phyloP scores from a whole-genome alignment of 2,113 vertebrate species.

The Sylvicapra grimmia region DNA sequence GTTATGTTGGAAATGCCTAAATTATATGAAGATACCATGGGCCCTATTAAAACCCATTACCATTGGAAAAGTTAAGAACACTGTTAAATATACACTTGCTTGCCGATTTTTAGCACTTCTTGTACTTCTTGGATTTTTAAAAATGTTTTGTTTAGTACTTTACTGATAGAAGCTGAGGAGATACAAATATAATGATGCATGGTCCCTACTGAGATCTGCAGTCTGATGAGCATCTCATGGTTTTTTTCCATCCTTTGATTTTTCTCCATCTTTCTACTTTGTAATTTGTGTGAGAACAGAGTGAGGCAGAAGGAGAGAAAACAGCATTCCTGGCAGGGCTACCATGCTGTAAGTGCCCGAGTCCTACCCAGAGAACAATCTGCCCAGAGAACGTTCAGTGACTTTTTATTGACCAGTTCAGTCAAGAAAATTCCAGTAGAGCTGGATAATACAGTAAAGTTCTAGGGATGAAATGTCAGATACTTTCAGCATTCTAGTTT shows the following conservation, averaged over 20 bases:
- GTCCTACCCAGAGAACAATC: neutral
- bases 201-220: neutral
- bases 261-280: neutral
- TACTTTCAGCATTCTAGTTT: neutral
- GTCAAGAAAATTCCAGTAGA: neutral
- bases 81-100: neutral
- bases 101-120: neutral
- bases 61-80: neutral
- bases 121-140: neutral
- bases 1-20: neutral
- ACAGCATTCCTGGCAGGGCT: fast-evolving
- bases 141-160: neutral
- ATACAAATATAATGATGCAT: neutral
- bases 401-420: neutral
- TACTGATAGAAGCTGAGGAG: neutral
- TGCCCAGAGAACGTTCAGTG: neutral
- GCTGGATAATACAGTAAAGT: neutral
- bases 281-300: neutral
- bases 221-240: neutral
- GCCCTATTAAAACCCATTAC: neutral
- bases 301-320: neutral
- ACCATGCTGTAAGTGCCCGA: neutral
- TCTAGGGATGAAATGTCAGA: neutral
- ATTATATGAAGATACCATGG: too few relatives aligned
- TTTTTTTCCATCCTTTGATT: neutral